Evolutionary conservation across 2,797 vertebrate genomes (phyloP), one percentile per base, ranked within the genome.

Genomic region (Spea hammondii): DNA sequence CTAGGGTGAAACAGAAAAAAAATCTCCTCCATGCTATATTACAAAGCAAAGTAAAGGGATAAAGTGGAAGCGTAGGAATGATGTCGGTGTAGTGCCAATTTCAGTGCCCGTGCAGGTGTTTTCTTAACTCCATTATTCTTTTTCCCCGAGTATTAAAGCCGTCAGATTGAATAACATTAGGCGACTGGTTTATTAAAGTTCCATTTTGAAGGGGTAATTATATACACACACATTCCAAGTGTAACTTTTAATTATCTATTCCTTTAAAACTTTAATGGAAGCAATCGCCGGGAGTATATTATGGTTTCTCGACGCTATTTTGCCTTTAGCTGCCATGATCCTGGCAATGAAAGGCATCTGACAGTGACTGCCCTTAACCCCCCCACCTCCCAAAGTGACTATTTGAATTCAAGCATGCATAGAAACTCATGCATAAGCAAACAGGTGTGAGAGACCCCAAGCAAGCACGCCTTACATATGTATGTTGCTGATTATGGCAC

Each of bases 351-450:
- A 83, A 83, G 12, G 5, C 0, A 64, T 81, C 80, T 86, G 84
- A 87, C 17, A 1, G 84, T 60, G 77, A 66, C 72, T 60, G 12
- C 17, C 76, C 68, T 74, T 65, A 74, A 80, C 80, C 66, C 64
- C 79, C 64, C 79, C 65, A 50, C 79, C 83, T 77, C 73, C 79
- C 55, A 57, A 0, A 0, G 65, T 74, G 54, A 65, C 86, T 84
- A 82, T 87, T 87, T 88, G 86, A 85, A 91, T 88, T 88, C 88
- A 85, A 83, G 89, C 87, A 84, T 10, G 79, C 85, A 80, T 80
- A 85, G 72, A 70, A 75, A 85, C 90, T 92, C 89, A 92, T 93
- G 89, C 90, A 91, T 92, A 91, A 89, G 86, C 91, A 93, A 93
- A 90, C 88, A 92, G 90, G 91, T 92, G 89, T 89, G 91, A 85